Evolutionary conservation across 2,888 invertebrate genomes (phyloP).

Genomic region (Unio delphinus): DNA sequence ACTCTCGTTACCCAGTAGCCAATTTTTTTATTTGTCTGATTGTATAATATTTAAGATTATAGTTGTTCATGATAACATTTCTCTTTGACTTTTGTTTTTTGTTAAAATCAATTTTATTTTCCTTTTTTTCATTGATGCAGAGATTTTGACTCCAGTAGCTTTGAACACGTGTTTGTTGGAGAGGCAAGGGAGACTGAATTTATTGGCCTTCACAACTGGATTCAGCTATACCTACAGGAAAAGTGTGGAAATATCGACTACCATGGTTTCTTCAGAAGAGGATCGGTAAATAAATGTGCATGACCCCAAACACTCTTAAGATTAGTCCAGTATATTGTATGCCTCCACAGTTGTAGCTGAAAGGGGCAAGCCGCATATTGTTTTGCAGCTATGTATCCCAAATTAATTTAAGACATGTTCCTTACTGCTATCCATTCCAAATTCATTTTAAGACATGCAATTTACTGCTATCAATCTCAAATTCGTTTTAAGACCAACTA

Average conservation of each 20-base stretch:
- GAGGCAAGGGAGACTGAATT: conserved; percentile 65
- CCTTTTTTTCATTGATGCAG: conserved; percentile 31
- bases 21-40: too few relatives aligned
- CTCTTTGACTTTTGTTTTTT: too few relatives aligned
- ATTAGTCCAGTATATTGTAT: background rate
- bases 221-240: conserved; percentile 70
- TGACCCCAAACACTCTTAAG: background rate
- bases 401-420: too few relatives aligned
- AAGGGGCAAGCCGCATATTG: too few relatives aligned
- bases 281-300: conserved; percentile 59
- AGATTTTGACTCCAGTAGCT: conserved; percentile 67
- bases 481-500: too few relatives aligned
- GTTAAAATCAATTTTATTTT: too few relatives aligned
- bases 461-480: too few relatives aligned
- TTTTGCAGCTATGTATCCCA: too few relatives aligned
- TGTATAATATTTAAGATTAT: too few relatives aligned
- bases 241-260: conserved; percentile 69
- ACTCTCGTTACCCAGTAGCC: background rate
- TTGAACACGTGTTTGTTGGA: conserved; percentile 72
- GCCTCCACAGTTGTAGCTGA: background rate
- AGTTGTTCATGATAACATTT: too few relatives aligned
- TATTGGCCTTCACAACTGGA: conserved; percentile 72
- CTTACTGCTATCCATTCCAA: too few relatives aligned
- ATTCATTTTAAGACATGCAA: too few relatives aligned
- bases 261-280: conserved; percentile 67